These are phyloP conservation scores for Aegotheles bennettii DNA, from an alignment of 2,113 vertebrate genomes.

Conservation along the genomic window DNA sequence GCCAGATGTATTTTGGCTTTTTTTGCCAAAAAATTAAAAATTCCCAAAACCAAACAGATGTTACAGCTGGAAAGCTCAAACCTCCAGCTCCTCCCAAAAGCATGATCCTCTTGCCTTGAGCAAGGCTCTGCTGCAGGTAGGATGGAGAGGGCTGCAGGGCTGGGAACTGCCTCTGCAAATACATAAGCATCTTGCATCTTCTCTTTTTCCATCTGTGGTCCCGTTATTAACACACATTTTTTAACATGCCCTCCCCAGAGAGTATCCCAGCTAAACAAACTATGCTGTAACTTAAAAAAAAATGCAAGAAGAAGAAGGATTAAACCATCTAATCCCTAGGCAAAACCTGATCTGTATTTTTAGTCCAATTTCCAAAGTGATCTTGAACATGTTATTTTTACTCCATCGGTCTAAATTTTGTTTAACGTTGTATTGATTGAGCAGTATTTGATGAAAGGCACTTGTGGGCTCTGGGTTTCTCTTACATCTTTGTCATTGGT, in stretches of 20 bases:
- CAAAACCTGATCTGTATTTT: conserved; percentile 20
- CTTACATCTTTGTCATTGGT: conserved; percentile 11
- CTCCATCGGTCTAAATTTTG: neutral
- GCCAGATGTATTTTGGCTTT: neutral
- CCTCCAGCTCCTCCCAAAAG: neutral
- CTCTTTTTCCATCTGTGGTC: neutral
- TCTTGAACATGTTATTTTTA: conserved; percentile 46
- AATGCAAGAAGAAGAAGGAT: neutral
- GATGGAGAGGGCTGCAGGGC: neutral
- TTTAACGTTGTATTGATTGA: conserved; percentile 13
- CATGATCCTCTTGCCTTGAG: neutral
- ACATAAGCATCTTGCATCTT: neutral
- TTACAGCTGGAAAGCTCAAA: neutral
- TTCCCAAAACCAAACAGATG: neutral
- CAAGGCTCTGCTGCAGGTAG: neutral
- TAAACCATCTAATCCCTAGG: neutral
- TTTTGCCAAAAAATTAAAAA: neutral
- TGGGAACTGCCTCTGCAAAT: neutral
- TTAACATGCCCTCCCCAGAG: neutral
- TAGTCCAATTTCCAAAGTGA: neutral
- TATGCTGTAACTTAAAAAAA: neutral
- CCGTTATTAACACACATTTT: neutral
- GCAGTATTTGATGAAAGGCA: neutral
- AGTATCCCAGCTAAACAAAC: neutral
- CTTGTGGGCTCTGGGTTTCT: neutral